These are phyloP conservation scores for Eucera pruinosa DNA, from an alignment of 2,888 invertebrate genomes.

Conservation along the genomic window DNA sequence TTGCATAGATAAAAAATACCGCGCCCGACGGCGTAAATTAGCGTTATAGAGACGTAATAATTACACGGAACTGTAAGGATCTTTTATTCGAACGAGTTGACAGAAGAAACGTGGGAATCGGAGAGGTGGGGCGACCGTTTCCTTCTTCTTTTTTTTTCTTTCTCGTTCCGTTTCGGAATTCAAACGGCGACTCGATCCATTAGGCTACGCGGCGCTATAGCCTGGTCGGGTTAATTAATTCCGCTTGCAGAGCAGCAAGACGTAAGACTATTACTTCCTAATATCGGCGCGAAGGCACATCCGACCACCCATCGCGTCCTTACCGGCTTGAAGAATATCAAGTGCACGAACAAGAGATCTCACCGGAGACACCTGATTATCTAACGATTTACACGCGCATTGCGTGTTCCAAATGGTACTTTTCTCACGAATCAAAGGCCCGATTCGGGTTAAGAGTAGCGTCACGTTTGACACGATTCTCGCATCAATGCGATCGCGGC, in stretches of 20 bases:
- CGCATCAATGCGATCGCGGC: conserved; percentile 33
- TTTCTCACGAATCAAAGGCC: conserved; percentile 69
- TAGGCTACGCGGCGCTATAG: background rate
- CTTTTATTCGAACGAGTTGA: background rate
- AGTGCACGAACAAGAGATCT: conserved; percentile 41
- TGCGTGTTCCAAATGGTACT: conserved; percentile 56
- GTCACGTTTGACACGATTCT: conserved; percentile 70
- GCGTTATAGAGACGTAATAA: background rate
- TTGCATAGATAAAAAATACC: conserved; percentile 29
- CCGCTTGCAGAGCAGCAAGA: conserved; percentile 15
- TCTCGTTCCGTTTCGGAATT: conserved; percentile 24
- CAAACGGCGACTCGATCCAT: conserved; percentile 8
- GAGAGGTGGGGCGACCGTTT: too few relatives aligned
- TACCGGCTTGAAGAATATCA: conserved; percentile 43
- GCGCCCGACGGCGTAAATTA: rapidly evolving
- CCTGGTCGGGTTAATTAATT: conserved; percentile 26
- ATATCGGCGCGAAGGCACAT: conserved; percentile 45
- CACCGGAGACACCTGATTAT: conserved; percentile 48
- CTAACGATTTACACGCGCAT: conserved; percentile 63
- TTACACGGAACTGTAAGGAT: background rate
- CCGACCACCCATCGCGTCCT: conserved; percentile 47
- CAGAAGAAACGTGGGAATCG: too few relatives aligned
- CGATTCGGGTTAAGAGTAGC: conserved; percentile 46
- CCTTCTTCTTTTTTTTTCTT: too few relatives aligned
- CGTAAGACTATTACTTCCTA: conserved; percentile 32